These are phyloP conservation scores for Sarcophaga rosellei DNA, from an alignment of 2,888 invertebrate genomes.

Conservation along the genomic window DNA sequence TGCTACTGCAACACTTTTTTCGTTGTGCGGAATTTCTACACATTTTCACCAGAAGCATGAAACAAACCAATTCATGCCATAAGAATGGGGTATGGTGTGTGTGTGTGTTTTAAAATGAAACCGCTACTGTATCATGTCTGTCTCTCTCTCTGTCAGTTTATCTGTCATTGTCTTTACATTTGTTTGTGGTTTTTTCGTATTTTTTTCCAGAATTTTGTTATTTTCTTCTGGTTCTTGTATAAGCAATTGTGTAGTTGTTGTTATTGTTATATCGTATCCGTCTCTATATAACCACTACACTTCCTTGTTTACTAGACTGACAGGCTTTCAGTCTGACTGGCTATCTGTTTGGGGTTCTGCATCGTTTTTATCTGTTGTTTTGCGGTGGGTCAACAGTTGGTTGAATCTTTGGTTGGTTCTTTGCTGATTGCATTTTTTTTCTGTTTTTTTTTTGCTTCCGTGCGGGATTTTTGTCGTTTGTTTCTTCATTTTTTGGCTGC, in stretches of 20 bases:
- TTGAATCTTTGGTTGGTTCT: conserved; percentile 45
- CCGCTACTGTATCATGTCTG: conserved; percentile 50
- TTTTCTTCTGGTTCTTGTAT: conserved; percentile 14
- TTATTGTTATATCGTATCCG: conserved; percentile 33
- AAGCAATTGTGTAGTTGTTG: conserved; percentile 5
- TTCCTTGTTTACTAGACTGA: conserved; percentile 66
- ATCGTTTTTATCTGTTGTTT: conserved; percentile 14
- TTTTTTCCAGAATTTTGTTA: conserved; percentile 30
- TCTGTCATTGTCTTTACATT: conserved; percentile 65
- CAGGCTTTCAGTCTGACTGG: conserved; percentile 30
- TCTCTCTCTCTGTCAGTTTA: conserved; percentile 29
- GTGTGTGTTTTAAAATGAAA: conserved; percentile 15
- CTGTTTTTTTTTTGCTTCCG: conserved; percentile 14
- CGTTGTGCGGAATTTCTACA: background rate
- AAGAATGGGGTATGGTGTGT: background rate
- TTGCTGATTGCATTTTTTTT: conserved; percentile 45
- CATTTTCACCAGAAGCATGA: conserved; percentile 1
- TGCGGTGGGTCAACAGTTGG: conserved; percentile 65
- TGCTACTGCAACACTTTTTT: background rate
- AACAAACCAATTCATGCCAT: background rate
- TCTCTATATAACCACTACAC: conserved; percentile 50
- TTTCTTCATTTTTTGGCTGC: conserved; percentile 26
- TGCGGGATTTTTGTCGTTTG: conserved; percentile 1
- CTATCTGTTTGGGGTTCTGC: conserved; percentile 15
- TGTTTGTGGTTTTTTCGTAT: conserved; percentile 62